Conservation (phyloP, 2,888 invertebrate species). For the Eupsilia transversa region DNA sequence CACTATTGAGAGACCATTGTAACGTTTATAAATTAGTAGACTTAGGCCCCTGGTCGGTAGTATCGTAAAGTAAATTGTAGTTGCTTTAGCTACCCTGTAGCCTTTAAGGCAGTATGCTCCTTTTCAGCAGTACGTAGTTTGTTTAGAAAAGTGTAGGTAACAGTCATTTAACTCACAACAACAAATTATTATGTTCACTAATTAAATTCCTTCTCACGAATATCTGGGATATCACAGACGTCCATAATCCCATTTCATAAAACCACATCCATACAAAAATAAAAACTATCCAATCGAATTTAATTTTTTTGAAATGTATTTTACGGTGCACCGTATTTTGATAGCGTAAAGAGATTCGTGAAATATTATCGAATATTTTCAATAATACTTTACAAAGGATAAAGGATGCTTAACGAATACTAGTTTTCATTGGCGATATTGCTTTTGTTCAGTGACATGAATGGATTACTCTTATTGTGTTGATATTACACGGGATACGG, state of each 20-base stretch:
- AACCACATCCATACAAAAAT: background rate
- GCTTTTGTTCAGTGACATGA: slow-evolving; percentile 85
- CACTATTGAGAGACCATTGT: too few relatives aligned
- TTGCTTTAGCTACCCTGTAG: too few relatives aligned
- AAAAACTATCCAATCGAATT: background rate
- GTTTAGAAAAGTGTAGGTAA: background rate
- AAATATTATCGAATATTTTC: slow-evolving; percentile 73
- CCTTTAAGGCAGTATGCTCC: too few relatives aligned
- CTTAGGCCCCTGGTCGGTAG: too few relatives aligned
- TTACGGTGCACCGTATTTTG: slow-evolving; percentile 15
- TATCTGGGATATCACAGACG: background rate
- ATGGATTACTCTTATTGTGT: slow-evolving; percentile 82
- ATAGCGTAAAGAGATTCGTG: slow-evolving; percentile 43
- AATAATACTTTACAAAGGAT: slow-evolving; percentile 75
- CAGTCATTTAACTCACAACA: background rate
- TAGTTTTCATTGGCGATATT: slow-evolving; percentile 86
- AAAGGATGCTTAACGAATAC: slow-evolving; percentile 85
- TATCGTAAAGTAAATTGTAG: background rate
- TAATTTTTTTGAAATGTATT: slow-evolving; percentile 10
- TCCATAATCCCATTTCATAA: background rate
- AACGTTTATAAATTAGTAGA: too few relatives aligned
- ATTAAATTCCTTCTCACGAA: background rate
- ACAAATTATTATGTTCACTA: background rate
- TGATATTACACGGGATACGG: slow-evolving; percentile 75
- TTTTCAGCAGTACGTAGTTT: background rate